Conservation (phyloP, 2,113 vertebrate genomes). For the Oncorhynchus tshawytscha region DNA sequence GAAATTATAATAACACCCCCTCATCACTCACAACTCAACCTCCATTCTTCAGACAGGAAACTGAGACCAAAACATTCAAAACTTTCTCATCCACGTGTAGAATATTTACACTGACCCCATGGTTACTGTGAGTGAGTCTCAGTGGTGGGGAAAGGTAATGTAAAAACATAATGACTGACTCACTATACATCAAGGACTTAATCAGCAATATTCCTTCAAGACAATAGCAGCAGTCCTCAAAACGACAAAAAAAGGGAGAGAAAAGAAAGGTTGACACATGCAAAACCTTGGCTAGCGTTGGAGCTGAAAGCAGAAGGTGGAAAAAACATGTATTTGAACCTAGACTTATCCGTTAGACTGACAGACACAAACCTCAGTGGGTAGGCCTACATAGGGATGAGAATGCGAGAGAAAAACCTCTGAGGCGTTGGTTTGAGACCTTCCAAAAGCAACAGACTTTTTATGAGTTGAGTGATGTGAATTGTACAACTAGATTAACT, state of each 20-base stretch:
- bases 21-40: constrained; percentile 5
- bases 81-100: not conserved
- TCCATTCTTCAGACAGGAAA: constrained; percentile 31
- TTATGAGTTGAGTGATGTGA: not conserved
- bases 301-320: not conserved
- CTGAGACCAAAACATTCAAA: constrained; percentile 1
- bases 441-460: not conserved
- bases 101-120: not conserved
- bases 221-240: not conserved
- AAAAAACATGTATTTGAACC: not conserved
- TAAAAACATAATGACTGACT: not conserved
- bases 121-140: not conserved
- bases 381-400: no score
- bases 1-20: not conserved
- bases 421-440: not conserved
- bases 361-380: not conserved
- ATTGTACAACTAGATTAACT: constrained; percentile 12
- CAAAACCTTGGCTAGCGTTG: not conserved
- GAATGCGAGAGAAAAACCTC: not conserved
- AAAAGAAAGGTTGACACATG: not conserved
- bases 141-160: no score
- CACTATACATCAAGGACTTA: not conserved
- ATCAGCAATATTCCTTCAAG: not conserved
- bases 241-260: not conserved
- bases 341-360: not conserved